Evolutionary conservation across 2,888 invertebrate genomes (phyloP).

Genomic region (Rutpela maculata): DNA sequence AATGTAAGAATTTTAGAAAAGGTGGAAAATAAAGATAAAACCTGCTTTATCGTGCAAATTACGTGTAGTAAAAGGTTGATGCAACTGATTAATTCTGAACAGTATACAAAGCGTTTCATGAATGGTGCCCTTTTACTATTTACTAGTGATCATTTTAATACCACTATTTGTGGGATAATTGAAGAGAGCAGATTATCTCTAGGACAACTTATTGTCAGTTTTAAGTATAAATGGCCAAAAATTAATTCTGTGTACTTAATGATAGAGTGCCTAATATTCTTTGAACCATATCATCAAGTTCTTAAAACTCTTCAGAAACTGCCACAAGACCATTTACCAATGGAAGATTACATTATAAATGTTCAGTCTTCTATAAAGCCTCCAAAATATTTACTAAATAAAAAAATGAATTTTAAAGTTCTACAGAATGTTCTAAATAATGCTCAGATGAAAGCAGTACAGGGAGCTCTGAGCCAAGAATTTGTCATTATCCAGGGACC

Average conservation of each 20-base stretch:
- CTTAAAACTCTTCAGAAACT: background rate
- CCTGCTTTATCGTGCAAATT: background rate
- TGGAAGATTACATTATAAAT: slow-evolving; percentile 22
- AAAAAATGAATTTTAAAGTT: background rate
- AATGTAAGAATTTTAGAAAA: background rate
- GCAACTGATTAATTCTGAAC: background rate
- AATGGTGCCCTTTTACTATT: background rate
- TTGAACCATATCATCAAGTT: slow-evolving; percentile 17
- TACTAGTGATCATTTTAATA: background rate
- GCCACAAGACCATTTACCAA: slow-evolving; percentile 2
- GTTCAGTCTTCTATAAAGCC: background rate
- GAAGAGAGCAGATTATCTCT: background rate
- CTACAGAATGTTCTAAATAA: slow-evolving; percentile 53
- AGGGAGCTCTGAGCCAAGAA: slow-evolving; percentile 81
- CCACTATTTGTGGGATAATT: background rate
- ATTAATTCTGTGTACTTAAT: slow-evolving; percentile 17
- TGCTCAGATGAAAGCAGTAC: slow-evolving; percentile 82
- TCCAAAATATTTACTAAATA: background rate
- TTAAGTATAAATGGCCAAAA: background rate
- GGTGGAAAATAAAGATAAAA: background rate
- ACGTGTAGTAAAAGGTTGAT: background rate
- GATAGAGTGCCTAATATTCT: slow-evolving; percentile 4
- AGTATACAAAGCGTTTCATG: background rate
- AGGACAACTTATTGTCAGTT: slow-evolving; percentile 10
- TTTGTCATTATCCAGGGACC: slow-evolving; percentile 90